Evolutionary conservation across 2,888 invertebrate species (phyloP).

Genomic region (Ceriagrion tenellum): DNA sequence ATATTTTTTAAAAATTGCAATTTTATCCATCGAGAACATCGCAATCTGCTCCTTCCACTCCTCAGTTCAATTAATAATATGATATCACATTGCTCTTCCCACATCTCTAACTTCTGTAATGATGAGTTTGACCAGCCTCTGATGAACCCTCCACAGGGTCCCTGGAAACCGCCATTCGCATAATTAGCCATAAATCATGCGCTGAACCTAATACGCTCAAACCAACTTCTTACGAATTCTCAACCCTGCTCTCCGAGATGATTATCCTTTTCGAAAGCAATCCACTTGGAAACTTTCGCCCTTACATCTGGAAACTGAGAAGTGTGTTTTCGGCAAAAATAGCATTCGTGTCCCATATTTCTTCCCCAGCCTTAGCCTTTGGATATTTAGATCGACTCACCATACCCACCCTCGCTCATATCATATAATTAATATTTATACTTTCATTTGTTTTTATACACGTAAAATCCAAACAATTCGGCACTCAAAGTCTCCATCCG

Average conservation of each 20-base stretch:
- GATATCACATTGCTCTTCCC: not conserved
- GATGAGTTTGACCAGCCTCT: not conserved
- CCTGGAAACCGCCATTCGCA: not conserved
- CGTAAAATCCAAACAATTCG: not conserved
- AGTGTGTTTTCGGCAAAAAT: not conserved
- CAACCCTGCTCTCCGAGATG: not conserved
- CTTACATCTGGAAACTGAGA: not conserved
- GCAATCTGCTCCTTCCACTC: too few species aligned
- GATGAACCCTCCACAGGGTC: not conserved
- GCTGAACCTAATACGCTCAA: not conserved
- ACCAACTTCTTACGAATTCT: not conserved
- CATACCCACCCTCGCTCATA: too few species aligned
- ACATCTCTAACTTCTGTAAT: not conserved
- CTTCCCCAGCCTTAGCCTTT: not conserved
- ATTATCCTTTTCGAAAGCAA: conserved; percentile 3
- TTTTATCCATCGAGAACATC: too few species aligned
- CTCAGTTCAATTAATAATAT: too few species aligned
- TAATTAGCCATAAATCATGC: not conserved
- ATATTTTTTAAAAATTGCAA: too few species aligned
- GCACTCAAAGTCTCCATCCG: not conserved
- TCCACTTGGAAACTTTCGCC: not conserved
- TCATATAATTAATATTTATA: too few species aligned
- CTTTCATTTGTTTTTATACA: too few species aligned
- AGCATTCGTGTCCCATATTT: conserved; percentile 12
- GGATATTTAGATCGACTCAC: too few species aligned